Conservation (phyloP, 2,113 vertebrate species). For the Chionis minor region DNA sequence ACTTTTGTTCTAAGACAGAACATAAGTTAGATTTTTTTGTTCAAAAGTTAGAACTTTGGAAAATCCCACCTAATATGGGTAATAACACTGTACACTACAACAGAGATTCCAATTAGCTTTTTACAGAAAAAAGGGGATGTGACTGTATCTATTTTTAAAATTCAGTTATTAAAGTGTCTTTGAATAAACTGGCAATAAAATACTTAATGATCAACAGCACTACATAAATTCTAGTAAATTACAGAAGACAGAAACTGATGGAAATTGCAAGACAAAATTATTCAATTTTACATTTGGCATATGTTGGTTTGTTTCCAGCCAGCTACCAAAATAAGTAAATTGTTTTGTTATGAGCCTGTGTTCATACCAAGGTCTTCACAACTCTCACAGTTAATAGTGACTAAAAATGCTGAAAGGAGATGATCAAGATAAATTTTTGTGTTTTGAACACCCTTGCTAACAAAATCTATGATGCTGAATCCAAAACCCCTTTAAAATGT, state of each 20-base stretch:
- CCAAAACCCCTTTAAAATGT: neutral
- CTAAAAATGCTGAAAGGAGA: conserved; percentile 9
- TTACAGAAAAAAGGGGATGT: neutral
- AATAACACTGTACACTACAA: neutral
- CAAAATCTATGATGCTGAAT: neutral
- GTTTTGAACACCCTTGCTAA: neutral
- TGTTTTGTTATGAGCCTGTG: neutral
- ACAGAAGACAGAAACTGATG: conserved; percentile 3
- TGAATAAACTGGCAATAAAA: conserved; percentile 18
- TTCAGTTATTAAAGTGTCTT: neutral
- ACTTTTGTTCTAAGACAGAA: neutral
- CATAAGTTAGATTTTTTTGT: neutral
- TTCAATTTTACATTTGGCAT: conserved; percentile 11
- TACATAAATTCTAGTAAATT: neutral
- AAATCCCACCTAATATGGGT: neutral
- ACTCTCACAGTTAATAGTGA: neutral
- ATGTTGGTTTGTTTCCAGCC: conserved; percentile 13
- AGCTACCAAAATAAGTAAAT: conserved; percentile 23
- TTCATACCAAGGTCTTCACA: neutral
- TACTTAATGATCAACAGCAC: conserved; percentile 9
- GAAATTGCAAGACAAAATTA: conserved; percentile 21
- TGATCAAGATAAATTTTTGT: neutral
- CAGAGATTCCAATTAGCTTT: neutral
- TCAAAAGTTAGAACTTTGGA: neutral
- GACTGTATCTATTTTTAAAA: conserved; percentile 6